phyloP scores from a whole-genome alignment of 2,888 invertebrate species.

The Eremobia ochroleuca region DNA sequence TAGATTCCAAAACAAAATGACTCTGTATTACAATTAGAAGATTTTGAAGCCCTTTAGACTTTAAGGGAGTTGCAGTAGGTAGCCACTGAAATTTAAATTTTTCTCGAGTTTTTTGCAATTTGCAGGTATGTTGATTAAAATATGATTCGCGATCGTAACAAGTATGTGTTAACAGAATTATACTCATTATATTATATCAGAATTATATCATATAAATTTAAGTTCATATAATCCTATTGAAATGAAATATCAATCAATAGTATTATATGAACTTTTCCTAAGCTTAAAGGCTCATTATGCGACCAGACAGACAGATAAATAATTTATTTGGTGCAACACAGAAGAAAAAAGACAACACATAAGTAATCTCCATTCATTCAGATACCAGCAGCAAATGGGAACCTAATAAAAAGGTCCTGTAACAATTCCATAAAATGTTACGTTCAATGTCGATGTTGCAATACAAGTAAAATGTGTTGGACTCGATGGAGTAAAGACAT shows the following conservation, averaged over 20 bases:
- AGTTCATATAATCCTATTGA: no score
- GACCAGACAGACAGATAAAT: not conserved
- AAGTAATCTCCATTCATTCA: not conserved
- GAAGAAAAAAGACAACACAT: not conserved
- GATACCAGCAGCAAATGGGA: not conserved
- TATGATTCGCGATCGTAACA: no score
- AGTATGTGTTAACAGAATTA: no score
- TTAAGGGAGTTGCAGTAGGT: no score
- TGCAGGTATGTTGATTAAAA: no score
- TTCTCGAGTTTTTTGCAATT: no score
- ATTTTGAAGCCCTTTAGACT: not conserved
- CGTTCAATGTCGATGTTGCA: not conserved
- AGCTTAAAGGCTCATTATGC: no score
- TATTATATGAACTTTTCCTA: no score
- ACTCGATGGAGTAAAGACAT: conserved; percentile 46
- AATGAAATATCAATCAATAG: no score
- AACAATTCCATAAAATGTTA: not conserved
- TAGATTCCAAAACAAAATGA: not conserved
- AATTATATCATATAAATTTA: no score
- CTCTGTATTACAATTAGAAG: not conserved
- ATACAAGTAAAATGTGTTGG: conserved; percentile 4
- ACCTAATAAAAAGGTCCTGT: not conserved
- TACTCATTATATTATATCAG: no score
- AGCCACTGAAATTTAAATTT: no score
- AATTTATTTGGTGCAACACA: not conserved